These are phyloP conservation scores for Petrocephalus microphthalmus DNA, from an alignment of 2,113 vertebrate genomes.

Conservation along the genomic window DNA sequence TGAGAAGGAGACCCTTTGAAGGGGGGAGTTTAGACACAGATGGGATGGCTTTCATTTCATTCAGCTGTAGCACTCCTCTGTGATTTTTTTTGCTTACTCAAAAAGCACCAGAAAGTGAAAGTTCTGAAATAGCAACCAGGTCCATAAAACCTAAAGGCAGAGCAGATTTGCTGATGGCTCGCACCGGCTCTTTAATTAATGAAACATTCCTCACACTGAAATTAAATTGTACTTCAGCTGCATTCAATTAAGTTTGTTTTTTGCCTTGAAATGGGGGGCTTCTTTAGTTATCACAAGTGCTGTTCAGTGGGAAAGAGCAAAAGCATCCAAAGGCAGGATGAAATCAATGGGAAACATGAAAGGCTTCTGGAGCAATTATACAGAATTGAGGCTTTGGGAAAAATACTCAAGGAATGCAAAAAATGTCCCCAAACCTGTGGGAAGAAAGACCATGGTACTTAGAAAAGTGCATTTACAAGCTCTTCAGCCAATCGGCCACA, in stretches of 20 bases:
- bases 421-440: neutral
- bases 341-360: neutral
- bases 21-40: neutral
- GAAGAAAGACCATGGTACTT: neutral
- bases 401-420: neutral
- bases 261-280: neutral
- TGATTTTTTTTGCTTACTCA: conserved; percentile 91
- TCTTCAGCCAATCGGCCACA: neutral
- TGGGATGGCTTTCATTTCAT: conserved; percentile 73
- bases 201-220: neutral
- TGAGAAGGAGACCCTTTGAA: neutral
- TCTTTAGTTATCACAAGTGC: neutral
- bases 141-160: conserved; percentile 78
- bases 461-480: neutral
- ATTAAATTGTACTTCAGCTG: neutral
- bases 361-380: neutral
- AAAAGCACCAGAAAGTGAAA: conserved; percentile 84
- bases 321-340: neutral
- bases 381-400: neutral
- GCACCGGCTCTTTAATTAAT: neutral
- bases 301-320: neutral
- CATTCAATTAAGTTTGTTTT: neutral
- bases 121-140: conserved; percentile 82
- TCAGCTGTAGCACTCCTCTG: conserved; percentile 79
- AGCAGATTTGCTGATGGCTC: conserved; percentile 23